Base-by-base conservation (phyloP, 2,113 vertebrate genomes). In the Rostratula benghalensis region DNA sequence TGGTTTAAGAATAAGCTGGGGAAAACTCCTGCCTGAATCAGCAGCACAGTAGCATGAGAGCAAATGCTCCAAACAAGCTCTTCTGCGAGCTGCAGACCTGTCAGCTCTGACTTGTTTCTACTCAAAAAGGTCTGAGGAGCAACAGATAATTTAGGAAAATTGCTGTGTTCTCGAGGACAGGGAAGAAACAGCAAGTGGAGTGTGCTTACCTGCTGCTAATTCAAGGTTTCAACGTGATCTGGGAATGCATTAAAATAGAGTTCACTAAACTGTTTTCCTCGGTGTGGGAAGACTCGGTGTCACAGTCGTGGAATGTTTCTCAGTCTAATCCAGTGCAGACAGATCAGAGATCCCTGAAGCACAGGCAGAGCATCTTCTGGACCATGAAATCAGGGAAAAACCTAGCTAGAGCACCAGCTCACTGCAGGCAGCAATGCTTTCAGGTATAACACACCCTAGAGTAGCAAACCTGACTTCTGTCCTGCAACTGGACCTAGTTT, bases 11-110 rank as follows among this genome's bases (percentile, higher is more conserved):
- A 56, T 16, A 53, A 93, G 12, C 67, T 59, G 64, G 50, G 83
- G 86, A 83, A 95, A 89, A 88, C 61, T 93, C 45, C 35, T 87
- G 86, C 63, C 77, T 89, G 77, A 90, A 81, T 90, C 83, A 87
- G 83, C 77, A 85, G 51, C 50, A 33, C 24, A 35, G 48, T 8
- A 50, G 25, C 46, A 31, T 7, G 50, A 53, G 51, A 87, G 60
- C 48, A 81, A 18, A 46, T 37, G 28, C 54, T 93, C 33, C 54
- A 43, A 11, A 48, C 28, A 28, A 67, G 43, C n/a, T 12, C 30
- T 56, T 57, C 45, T 89, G 53, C 21, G 57, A 76, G 50, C 91
- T 82, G 69, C 73, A 78, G 76, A 3, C 50, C 46, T 64, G 56
- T 65, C 68, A 68, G 60, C 86, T 56, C 7, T 69, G 70, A 11